Conservation (phyloP, 2,113 vertebrate genomes). For the Grallaria varia region DNA sequence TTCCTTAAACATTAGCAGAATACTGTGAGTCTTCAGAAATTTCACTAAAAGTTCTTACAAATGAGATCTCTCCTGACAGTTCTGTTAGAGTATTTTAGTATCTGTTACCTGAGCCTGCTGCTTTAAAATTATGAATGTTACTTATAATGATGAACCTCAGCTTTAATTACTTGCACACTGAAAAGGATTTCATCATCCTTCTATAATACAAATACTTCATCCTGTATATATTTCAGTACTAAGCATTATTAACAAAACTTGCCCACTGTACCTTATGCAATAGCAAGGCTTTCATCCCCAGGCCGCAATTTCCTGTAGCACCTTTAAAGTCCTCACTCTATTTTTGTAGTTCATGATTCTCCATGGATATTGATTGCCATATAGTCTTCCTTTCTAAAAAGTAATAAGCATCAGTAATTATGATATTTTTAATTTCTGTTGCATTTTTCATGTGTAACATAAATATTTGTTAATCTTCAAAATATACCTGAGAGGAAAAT, state of each 20-base stretch:
- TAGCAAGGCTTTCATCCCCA: neutral
- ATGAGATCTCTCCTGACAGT: neutral
- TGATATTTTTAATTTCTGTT: neutral
- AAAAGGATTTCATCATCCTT: neutral
- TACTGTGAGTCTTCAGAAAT: neutral
- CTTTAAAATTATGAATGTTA: neutral
- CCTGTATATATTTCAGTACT: neutral
- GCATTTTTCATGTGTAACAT: constrained; percentile 4
- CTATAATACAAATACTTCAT: neutral
- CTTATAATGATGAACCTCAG: neutral
- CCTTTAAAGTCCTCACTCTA: neutral
- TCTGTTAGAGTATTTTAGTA: neutral
- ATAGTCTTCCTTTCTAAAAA: neutral
- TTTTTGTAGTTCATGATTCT: neutral
- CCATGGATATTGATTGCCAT: neutral
- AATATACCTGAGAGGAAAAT: constrained; percentile 5
- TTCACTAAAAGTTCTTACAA: neutral
- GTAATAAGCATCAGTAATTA: neutral
- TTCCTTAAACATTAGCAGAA: constrained; percentile 34
- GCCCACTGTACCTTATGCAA: neutral
- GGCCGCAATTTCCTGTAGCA: neutral
- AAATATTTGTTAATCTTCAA: constrained; percentile 22
- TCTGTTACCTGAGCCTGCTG: neutral
- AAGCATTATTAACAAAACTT: neutral
- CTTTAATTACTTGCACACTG: neutral